Evolutionary conservation across 2,113 vertebrate species (phyloP), one percentile per base, ranked within the genome.

Genomic region (Phalacrocorax pelagicus): DNA sequence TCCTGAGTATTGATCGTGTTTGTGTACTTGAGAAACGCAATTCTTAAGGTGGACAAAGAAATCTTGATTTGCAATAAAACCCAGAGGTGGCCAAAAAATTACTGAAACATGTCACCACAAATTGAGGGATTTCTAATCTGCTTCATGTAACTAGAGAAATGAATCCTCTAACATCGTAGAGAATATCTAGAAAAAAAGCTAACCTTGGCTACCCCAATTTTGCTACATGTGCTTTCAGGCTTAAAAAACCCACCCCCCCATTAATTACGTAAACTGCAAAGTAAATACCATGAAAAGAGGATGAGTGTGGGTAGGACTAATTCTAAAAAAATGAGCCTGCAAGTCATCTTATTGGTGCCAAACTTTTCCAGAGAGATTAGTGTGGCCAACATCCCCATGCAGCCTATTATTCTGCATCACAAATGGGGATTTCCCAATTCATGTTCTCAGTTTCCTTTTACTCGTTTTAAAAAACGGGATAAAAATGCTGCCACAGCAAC

Each of bases 41-140:
- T 80, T 69, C 18, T 65, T 15, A 44, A 57, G 59, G 55, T 38
- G 55, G 18, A 22, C 10, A 34, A 82, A 63, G 38, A 40, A 67
- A 49, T 38, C 11, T n/a, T 75, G 32, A 61, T 72, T 75, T 95
- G 52, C 20, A 36, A 0, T 44, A 19, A 78, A 72, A 40, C 65
- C 61, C 66, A 66, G 92, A 91, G 84, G 46, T 96, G 59, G 87
- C 84, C 81, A 88, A 89, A 94, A 94, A 86, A 47, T 62, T 5
- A 44, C 44, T 69, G 62, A 55, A 59, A 30, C 4, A 1, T 7
- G 7, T 59, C 20, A 14, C 51, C 47, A 18, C 4, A 18, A 57
- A 44, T 27, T 26, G 72, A 51, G 42, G 6, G 42, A 10, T 57
- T 58, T 66, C 73, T 94, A 57, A 93, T 62, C 61, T 51, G 69